A percentile compares a stretch with the other conserved stretches of the same genome.
These are phyloP conservation scores for Paratrypauchen microcephalus DNA, from an alignment of 2,797 vertebrate species.

Conservation along the genomic window DNA sequence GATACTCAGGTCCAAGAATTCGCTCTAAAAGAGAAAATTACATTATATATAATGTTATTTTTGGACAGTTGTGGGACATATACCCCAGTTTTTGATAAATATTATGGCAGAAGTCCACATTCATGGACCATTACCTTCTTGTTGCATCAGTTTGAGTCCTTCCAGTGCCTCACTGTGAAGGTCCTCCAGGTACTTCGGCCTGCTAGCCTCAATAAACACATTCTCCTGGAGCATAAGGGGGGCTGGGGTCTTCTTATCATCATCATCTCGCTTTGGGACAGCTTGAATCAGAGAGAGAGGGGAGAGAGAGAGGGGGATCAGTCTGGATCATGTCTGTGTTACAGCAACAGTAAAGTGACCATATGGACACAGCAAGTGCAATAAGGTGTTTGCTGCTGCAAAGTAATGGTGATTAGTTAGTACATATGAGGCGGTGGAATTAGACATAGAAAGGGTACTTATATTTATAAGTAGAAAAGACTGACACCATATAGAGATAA, in stretches of 20 bases:
- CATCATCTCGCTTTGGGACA: conserved; percentile 74
- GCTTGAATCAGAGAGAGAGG: conserved; percentile 62
- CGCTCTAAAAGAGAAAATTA: conserved; percentile 78
- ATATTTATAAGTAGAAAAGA: background rate
- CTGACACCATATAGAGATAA: background rate
- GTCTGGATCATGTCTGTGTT: conserved; percentile 43
- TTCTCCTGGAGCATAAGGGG: conserved; percentile 84
- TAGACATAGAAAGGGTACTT: background rate
- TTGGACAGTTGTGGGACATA: too few relatives aligned
- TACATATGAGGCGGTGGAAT: background rate
- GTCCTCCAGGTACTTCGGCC: conserved; percentile 87
- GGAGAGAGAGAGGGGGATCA: conserved; percentile 36
- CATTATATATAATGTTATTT: too few relatives aligned
- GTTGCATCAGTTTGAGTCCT: conserved; percentile 88
- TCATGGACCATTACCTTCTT: conserved; percentile 80
- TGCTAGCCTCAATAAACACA: conserved; percentile 87
- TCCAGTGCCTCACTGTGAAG: conserved; percentile 91
- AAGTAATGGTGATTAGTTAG: conserved; percentile 24
- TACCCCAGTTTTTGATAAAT: too few relatives aligned
- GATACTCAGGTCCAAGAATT: conserved; percentile 80
- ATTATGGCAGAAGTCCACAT: too few relatives aligned
- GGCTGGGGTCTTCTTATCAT: conserved; percentile 62
- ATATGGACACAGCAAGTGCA: conserved; percentile 34
- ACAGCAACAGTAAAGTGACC: conserved; percentile 36
- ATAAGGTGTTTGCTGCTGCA: conserved; percentile 22